A percentile compares a stretch with the other conserved stretches of the same genome.
These are phyloP conservation scores for Fregetta grallaria DNA, from an alignment of 2,113 vertebrate species.

Conservation along the genomic window DNA sequence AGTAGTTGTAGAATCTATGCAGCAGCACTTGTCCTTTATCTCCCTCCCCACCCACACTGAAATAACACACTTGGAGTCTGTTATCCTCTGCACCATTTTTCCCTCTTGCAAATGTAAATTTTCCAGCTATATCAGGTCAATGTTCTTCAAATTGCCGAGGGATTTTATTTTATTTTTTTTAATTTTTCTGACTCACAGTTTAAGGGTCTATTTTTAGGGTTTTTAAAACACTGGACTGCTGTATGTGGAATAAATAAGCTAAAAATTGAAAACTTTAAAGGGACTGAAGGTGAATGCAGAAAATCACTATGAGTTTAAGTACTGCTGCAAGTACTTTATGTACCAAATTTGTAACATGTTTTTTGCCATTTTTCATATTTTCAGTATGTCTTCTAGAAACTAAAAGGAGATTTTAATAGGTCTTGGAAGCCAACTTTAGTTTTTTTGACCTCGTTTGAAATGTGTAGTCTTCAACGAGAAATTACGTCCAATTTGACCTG, in stretches of 20 bases:
- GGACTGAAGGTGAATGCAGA: background rate
- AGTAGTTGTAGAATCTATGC: slow-evolving; percentile 19
- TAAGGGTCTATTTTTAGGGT: background rate
- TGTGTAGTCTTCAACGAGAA: background rate
- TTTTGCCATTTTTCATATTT: background rate
- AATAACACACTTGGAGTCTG: background rate
- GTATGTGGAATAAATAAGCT: background rate
- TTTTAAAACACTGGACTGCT: background rate
- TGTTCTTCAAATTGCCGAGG: background rate
- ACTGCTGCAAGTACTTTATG: background rate
- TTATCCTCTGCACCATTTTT: background rate
- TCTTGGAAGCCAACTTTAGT: background rate
- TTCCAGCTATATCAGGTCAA: background rate
- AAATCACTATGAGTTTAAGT: background rate
- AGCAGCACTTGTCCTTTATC: background rate
- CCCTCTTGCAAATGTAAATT: background rate
- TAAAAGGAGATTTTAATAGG: background rate
- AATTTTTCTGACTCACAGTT: background rate
- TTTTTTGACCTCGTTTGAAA: background rate
- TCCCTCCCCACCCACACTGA: background rate
- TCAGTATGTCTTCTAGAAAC: background rate
- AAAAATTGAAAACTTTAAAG: background rate
- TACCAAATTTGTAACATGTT: background rate
- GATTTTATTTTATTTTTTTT: background rate
- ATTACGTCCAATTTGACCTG: background rate